Percentiles rank a stretch among this genome's conserved stretches.
These are phyloP conservation scores for Drosophila prostipennis DNA, from an alignment of 2,888 invertebrate species.

Conservation along the genomic window DNA sequence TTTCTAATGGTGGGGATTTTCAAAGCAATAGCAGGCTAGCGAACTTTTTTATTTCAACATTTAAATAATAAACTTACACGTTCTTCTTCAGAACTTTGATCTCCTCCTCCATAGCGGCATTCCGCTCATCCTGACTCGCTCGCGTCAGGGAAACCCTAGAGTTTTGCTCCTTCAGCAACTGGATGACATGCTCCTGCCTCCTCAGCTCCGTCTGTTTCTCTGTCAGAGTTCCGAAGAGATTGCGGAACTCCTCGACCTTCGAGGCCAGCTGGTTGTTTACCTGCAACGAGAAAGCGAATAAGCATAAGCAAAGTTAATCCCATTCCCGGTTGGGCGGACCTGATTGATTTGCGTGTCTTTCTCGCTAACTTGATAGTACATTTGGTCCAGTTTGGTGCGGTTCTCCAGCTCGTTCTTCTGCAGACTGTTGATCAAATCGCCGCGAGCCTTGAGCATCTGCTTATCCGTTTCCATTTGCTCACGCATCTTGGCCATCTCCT, in stretches of 20 bases:
- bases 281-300: slow-evolving; percentile 43
- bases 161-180: slow-evolving; percentile 78
- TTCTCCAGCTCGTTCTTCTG: slow-evolving; percentile 74
- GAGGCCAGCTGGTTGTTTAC: slow-evolving; percentile 73
- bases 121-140: slow-evolving; percentile 79
- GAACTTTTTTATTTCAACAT: slow-evolving; percentile 39
- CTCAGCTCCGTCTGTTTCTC: slow-evolving; percentile 76
- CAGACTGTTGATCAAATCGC: slow-evolving; percentile 67
- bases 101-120: slow-evolving; percentile 71
- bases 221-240: slow-evolving; percentile 69
- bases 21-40: slow-evolving; percentile 33
- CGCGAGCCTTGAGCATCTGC: slow-evolving; percentile 70
- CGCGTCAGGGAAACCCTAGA: slow-evolving; percentile 69
- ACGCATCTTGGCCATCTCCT: slow-evolving; percentile 66
- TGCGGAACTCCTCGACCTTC: slow-evolving; percentile 77
- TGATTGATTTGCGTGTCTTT: slow-evolving; percentile 62
- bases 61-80: slow-evolving; percentile 68
- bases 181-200: slow-evolving; percentile 77
- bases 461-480: slow-evolving; percentile 71
- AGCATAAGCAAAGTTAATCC: background rate
- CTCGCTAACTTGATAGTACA: slow-evolving; percentile 69
- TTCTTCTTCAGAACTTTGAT: slow-evolving; percentile 70
- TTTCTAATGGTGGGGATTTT: background rate
- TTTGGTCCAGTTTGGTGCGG: slow-evolving; percentile 66
- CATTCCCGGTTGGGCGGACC: slow-evolving; percentile 25